phyloP scores from a whole-genome alignment of 2,113 vertebrate genomes.

The Noctilio leporinus region DNA sequence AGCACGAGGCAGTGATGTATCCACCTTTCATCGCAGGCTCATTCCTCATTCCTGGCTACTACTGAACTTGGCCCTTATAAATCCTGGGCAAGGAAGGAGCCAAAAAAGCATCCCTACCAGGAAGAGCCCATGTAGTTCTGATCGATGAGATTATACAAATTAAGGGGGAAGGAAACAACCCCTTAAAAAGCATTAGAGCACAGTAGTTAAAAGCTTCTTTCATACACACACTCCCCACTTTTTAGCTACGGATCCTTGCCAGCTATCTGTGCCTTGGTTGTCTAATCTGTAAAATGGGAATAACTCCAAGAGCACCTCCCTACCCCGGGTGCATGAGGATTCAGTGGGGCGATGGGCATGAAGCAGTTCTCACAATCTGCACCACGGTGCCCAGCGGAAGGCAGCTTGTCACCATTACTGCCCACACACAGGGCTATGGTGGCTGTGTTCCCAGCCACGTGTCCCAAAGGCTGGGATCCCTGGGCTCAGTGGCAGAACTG shows the following conservation, averaged over 20 bases:
- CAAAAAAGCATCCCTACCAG: neutral
- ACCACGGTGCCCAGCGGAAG: accelerated
- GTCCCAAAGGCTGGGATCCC: neutral
- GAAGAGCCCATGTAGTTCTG: neutral
- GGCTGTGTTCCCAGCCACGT: neutral
- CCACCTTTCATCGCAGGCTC: neutral
- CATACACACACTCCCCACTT: neutral
- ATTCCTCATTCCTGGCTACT: neutral
- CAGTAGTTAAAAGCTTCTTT: neutral
- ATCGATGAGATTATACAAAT: neutral
- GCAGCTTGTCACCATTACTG: neutral
- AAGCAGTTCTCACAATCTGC: neutral
- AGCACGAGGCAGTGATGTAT: neutral
- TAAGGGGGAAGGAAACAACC: neutral
- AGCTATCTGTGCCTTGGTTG: neutral
- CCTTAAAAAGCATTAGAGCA: neutral
- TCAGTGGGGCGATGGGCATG: neutral
- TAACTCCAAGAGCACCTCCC: neutral
- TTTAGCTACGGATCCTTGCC: neutral
- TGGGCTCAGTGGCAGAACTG: neutral
- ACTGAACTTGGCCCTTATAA: neutral
- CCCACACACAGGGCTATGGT: neutral
- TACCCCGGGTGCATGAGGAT: neutral
- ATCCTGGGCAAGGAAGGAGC: neutral
- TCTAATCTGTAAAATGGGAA: neutral